A percentile compares a stretch with the other conserved stretches of the same genome.
Evolutionary conservation across 2,113 vertebrate genomes (phyloP).

Genomic region (Gallinago media): DNA sequence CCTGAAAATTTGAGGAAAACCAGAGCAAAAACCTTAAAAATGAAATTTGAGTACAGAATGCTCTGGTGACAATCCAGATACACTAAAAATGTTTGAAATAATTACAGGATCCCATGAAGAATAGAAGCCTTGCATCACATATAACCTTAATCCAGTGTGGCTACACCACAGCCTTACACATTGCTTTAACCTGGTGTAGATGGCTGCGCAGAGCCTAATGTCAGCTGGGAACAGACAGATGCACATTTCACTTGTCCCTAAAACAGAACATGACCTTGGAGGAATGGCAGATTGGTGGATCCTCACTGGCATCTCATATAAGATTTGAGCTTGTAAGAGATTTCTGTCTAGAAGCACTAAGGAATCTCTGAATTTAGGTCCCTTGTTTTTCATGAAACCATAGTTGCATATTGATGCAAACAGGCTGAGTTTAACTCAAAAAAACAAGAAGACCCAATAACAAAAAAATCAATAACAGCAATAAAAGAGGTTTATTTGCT

Average conservation of each 20-base stretch:
- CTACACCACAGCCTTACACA: background rate
- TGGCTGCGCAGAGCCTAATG: background rate
- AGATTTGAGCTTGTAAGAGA: background rate
- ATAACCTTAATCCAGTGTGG: background rate
- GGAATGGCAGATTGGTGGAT: background rate
- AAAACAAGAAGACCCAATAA: background rate
- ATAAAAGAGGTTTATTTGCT: background rate
- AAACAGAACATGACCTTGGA: background rate
- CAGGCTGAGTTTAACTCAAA: background rate
- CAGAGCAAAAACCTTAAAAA: background rate
- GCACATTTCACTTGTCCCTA: background rate
- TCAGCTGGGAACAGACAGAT: background rate
- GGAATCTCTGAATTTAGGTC: background rate
- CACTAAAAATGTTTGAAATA: background rate
- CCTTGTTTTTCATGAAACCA: background rate
- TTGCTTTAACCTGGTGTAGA: background rate
- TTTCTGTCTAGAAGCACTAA: background rate
- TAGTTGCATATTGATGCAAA: background rate
- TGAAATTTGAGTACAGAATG: background rate
- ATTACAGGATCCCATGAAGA: background rate
- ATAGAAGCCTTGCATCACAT: background rate
- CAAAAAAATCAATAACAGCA: background rate
- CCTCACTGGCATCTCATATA: background rate
- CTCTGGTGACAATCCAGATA: background rate
- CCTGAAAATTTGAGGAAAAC: background rate